These are phyloP conservation scores for Drosophila mettleri DNA, from an alignment of 2,888 invertebrate genomes.

Conservation along the genomic window DNA sequence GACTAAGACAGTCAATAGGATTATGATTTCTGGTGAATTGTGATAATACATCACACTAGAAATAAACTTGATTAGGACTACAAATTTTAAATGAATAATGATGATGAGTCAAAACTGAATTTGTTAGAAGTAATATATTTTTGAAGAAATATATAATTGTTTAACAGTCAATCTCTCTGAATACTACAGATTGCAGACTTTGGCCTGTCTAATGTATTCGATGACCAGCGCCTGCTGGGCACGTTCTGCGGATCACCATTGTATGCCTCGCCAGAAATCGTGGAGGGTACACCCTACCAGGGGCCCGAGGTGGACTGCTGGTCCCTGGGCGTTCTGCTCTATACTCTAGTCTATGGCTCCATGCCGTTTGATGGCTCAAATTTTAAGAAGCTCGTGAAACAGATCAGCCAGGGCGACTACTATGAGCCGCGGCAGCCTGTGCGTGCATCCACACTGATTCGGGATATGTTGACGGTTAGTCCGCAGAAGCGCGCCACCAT, in stretches of 20 bases:
- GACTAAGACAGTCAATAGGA: neutral
- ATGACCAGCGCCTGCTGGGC: slow-evolving; percentile 92
- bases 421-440: slow-evolving; percentile 98
- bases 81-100: too few relatives aligned
- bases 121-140: too few relatives aligned
- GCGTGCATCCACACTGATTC: slow-evolving; percentile 96
- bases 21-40: neutral
- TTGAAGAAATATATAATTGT: too few relatives aligned
- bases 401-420: slow-evolving; percentile 98
- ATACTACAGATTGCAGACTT: slow-evolving; percentile 96
- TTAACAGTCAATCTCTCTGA: neutral
- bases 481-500: slow-evolving; percentile 95
- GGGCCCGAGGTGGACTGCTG: slow-evolving; percentile 98
- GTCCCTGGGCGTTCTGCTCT: slow-evolving; percentile 98
- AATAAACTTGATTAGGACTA: too few relatives aligned
- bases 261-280: slow-evolving; percentile 99
- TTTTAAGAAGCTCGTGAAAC: slow-evolving; percentile 97
- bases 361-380: slow-evolving; percentile 99
- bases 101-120: too few relatives aligned
- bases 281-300: slow-evolving; percentile 97
- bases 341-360: slow-evolving; percentile 99
- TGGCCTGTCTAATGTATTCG: slow-evolving; percentile 98
- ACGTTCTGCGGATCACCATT: slow-evolving; percentile 98
- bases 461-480: slow-evolving; percentile 97
- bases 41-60: too few relatives aligned